Evolutionary conservation across 2,113 vertebrate genomes (phyloP).

Genomic region (Cardinalis cardinalis): DNA sequence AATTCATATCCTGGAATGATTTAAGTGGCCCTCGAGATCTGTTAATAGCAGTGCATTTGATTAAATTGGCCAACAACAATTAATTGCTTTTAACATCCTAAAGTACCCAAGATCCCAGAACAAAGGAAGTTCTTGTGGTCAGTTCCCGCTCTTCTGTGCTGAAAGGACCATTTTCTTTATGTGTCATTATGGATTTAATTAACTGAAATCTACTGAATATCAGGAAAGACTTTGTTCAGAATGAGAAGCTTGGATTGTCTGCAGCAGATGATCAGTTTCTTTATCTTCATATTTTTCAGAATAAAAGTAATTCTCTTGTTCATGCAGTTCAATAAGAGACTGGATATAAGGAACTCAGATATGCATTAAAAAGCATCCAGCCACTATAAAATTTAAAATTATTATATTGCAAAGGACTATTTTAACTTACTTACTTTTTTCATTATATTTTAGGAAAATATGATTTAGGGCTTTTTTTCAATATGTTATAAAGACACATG

Average conservation of each 20-base stretch:
- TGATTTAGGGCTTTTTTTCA: rapidly evolving
- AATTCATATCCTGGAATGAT: neutral
- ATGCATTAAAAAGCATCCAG: neutral
- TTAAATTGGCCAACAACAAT: neutral
- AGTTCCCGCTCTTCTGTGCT: neutral
- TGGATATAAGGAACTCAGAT: neutral
- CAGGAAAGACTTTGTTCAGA: neutral
- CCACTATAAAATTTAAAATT: neutral
- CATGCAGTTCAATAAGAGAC: neutral
- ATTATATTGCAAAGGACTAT: neutral
- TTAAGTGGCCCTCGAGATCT: neutral
- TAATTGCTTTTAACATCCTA: neutral
- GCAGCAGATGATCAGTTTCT: neutral
- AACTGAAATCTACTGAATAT: neutral
- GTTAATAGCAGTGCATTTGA: neutral
- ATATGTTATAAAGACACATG: neutral
- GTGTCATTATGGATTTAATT: neutral
- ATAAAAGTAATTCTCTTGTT: neutral
- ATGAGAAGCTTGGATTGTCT: neutral
- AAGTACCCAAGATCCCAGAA: neutral
- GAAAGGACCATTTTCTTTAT: neutral
- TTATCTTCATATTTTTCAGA: neutral
- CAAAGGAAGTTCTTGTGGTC: neutral
- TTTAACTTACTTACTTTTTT: neutral
- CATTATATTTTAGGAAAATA: neutral